Percentiles rank a stretch among this genome's conserved stretches.
phyloP scores from a whole-genome alignment of 2,888 invertebrate genomes.

The Acleris laterana region DNA sequence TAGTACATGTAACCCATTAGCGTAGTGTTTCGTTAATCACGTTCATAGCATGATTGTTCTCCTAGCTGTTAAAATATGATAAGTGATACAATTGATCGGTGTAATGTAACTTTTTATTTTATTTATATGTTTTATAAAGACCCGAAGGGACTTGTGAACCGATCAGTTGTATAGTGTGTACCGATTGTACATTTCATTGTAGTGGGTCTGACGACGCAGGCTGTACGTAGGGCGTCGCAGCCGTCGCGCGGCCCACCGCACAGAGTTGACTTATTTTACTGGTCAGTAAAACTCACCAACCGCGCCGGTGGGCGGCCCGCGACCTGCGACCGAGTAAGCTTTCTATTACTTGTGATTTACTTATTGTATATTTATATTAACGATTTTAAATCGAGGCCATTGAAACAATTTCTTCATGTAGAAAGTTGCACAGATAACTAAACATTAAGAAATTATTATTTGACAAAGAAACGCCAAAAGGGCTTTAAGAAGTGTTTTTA shows the following conservation, averaged over 20 bases:
- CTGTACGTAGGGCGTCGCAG: slow-evolving; percentile 18
- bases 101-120: slow-evolving; percentile 26
- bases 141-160: slow-evolving; percentile 48
- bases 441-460: slow-evolving; percentile 73
- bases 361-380: slow-evolving; percentile 49
- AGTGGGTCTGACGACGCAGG: slow-evolving; percentile 62
- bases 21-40: slow-evolving; percentile 59
- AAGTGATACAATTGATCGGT: slow-evolving; percentile 65
- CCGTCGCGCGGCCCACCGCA: slow-evolving; percentile 22
- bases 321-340: slow-evolving; percentile 22
- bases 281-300: slow-evolving; percentile 42
- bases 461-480: slow-evolving; percentile 65
- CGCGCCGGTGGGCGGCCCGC: slow-evolving; percentile 29
- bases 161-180: slow-evolving; percentile 60
- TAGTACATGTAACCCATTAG: slow-evolving; percentile 61
- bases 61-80: slow-evolving; percentile 56
- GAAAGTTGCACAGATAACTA: slow-evolving; percentile 73
- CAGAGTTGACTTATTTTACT: slow-evolving; percentile 44
- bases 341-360: slow-evolving; percentile 40
- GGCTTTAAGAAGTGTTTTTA: slow-evolving; percentile 78
- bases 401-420: slow-evolving; percentile 75
- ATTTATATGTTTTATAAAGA: slow-evolving; percentile 20
- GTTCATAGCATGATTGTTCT: slow-evolving; percentile 49
- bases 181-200: slow-evolving; percentile 81
- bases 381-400: slow-evolving; percentile 82